phyloP scores from a whole-genome alignment of 37 sponge, comb jelly and placozoan genomes.

The Lycopodina hypogea region DNA sequence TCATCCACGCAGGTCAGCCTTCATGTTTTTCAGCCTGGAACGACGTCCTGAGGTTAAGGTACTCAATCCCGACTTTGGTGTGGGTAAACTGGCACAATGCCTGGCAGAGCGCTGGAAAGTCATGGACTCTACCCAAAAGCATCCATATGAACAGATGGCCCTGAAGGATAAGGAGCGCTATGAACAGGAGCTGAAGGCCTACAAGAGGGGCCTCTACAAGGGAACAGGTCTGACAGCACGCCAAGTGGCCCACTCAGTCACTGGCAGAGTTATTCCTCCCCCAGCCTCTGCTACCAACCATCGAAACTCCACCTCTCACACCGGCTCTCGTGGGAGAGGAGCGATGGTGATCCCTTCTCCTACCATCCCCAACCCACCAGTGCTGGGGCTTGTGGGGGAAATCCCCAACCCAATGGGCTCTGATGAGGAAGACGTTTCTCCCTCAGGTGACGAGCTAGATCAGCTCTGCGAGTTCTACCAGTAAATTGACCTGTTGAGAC shows the following conservation, averaged over 20 bases:
- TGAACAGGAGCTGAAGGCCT: slow-evolving; percentile 61
- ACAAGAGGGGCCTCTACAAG: slow-evolving; percentile 54
- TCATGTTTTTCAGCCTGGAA: slow-evolving; percentile 80
- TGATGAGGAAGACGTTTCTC: slow-evolving; percentile 1
- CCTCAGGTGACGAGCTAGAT: slow-evolving; percentile 29
- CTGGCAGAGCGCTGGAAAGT: slow-evolving; percentile 71
- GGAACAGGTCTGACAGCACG: slow-evolving; percentile 15
- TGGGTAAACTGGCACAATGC: slow-evolving; percentile 72
- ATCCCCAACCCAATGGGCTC: background rate
- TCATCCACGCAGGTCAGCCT: slow-evolving; percentile 66
- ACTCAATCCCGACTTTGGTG: slow-evolving; percentile 44
- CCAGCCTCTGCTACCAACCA: slow-evolving; percentile 1
- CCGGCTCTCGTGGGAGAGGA: background rate
- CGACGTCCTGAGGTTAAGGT: slow-evolving; percentile 64
- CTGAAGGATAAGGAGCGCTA: slow-evolving; percentile 78
- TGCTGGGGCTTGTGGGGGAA: background rate
- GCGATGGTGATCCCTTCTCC: too few relatives aligned
- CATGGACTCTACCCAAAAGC: slow-evolving; percentile 39
- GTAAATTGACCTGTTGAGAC: background rate
- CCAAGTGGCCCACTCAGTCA: slow-evolving; percentile 17
- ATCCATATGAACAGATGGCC: slow-evolving; percentile 62
- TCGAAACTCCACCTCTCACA: background rate
- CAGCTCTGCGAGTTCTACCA: slow-evolving; percentile 37
- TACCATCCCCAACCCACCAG: background rate
- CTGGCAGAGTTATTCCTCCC: slow-evolving; percentile 22